These are phyloP conservation scores for Hemicentrotus pulcherrimus DNA, from an alignment of 35 echinoderm and acorn worm species.

Conservation along the genomic window DNA sequence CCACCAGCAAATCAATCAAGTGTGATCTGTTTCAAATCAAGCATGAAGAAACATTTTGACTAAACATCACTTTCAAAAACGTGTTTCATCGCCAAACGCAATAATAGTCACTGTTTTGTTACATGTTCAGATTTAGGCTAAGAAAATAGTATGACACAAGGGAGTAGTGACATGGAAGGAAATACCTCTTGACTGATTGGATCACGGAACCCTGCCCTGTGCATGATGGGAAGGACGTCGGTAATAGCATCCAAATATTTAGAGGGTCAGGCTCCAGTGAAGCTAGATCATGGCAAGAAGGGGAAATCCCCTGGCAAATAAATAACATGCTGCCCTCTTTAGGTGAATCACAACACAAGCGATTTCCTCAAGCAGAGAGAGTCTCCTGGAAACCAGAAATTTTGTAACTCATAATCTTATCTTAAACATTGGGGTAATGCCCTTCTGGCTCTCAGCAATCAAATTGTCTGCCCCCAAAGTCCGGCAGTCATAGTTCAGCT, in stretches of 20 bases:
- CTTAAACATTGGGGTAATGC: not conserved
- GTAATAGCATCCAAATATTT: not conserved
- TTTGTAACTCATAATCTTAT: no score
- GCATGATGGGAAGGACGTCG: not conserved
- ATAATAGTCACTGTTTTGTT: not conserved
- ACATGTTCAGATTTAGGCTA: not conserved
- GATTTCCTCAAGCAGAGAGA: not conserved
- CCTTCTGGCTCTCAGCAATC: not conserved
- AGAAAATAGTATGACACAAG: not conserved
- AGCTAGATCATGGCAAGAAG: not conserved
- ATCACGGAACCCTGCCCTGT: not conserved
- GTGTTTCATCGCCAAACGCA: not conserved
- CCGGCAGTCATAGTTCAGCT: no score
- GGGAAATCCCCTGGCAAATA: slow-evolving; percentile 9
- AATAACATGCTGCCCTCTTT: slow-evolving; percentile 3
- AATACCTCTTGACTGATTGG: not conserved
- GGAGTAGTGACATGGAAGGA: not conserved
- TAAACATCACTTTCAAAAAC: not conserved
- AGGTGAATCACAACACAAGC: not conserved
- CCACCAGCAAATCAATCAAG: not conserved
- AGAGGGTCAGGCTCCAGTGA: not conserved
- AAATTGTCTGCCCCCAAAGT: not conserved
- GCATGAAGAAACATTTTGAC: not conserved
- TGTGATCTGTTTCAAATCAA: not conserved
- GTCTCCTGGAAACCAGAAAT: not conserved